Base-by-base conservation (phyloP, 2,113 vertebrate genomes). In the Oophaga pumilio region DNA sequence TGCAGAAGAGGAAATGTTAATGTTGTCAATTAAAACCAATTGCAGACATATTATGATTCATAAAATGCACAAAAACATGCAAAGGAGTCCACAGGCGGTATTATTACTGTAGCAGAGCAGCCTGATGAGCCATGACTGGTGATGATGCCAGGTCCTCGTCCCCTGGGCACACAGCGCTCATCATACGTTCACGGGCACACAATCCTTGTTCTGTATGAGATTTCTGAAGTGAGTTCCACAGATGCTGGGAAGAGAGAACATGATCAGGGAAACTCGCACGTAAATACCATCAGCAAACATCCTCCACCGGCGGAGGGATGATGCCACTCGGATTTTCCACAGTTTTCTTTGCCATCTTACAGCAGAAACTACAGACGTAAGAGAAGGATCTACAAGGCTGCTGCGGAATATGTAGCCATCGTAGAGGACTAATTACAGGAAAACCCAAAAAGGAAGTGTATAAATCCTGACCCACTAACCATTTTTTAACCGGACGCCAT, bases 281-380 rank as follows among this genome's bases (percentile, higher is more conserved):
- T 56, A 33, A 80, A 26, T 33, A 80, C 77, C 56, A 60, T 80
- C 56, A 80, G 24, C 77, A 59, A 79, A 59, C 77, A 79, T 79
- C 77, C 56, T 59, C 52, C 76, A 17, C 13, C 6, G 17, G 13
- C 77, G 0, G 9, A 18, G 15, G 77, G 24, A 53, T 7, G 24
- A 26, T 8, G 50, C 22, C 53, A 15, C n/a, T 56, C 18, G n/a
- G 50, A 2, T 78, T 78, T 78, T 78, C 74, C 74, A 76, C 14
- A 8, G 18, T 4, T 57, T 53, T 24, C 22, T 14, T 57, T 53
- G n/a, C n/a, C 52, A 15, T 78, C 76, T 52, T 43, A 43, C 33
- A 33, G 74, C 22, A 76, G 20, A 53, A 24, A 53, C 50, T 50
- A 77, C 76, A 53, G 11, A n/a, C 7, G 22, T 18, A 2, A 0